phyloP scores from a whole-genome alignment of 2,113 vertebrate genomes.

The Mastomys coucha region DNA sequence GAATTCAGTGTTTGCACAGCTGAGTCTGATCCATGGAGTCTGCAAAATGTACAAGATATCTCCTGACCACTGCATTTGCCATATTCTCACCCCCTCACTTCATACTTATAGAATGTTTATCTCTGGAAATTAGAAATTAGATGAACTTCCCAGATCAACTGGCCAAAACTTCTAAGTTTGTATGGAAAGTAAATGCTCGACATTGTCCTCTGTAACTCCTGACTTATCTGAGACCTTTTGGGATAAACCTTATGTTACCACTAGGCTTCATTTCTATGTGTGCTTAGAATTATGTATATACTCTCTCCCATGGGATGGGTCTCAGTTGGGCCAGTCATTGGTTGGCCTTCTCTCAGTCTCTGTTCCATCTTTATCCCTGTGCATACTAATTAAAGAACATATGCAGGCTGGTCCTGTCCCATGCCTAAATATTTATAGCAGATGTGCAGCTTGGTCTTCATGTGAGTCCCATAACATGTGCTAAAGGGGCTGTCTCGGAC shows the following conservation, averaged over 20 bases:
- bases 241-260: neutral
- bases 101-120: accelerated
- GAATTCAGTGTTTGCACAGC: neutral
- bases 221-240: neutral
- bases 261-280: conserved; percentile 34
- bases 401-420: too few species aligned
- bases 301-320: neutral
- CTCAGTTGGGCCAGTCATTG: too few species aligned
- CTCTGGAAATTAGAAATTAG: neutral
- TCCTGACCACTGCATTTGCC: neutral
- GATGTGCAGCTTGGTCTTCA: too few species aligned
- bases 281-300: neutral
- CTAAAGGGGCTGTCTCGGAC: too few species aligned
- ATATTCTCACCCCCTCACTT: neutral
- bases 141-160: neutral
- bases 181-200: neutral
- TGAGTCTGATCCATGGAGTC: neutral
- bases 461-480: too few species aligned
- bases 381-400: too few species aligned
- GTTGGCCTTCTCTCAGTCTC: too few species aligned
- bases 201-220: neutral
- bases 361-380: too few species aligned
- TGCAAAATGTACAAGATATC: neutral
- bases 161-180: neutral
- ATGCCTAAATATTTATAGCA: too few species aligned